These are phyloP conservation scores for Physella acuta DNA, from an alignment of 1,140 invertebrate species.

Conservation along the genomic window DNA sequence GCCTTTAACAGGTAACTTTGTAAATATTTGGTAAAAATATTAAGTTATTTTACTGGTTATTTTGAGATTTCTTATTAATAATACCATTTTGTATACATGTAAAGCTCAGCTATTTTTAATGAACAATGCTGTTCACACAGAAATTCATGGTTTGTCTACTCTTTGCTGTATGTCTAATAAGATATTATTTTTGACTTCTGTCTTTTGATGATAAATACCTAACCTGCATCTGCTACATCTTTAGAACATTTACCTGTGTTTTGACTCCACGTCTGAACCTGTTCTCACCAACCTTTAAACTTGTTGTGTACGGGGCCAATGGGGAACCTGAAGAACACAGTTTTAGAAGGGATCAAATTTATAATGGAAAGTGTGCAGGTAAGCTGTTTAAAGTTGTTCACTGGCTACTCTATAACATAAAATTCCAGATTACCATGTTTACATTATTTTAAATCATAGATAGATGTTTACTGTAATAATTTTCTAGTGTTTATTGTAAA, in stretches of 20 bases:
- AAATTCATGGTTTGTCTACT: too few relatives aligned
- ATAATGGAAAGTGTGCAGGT: conserved; percentile 29
- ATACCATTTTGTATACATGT: neutral
- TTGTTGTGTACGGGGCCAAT: conserved; percentile 20
- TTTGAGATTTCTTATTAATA: neutral
- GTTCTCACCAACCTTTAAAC: conserved; percentile 27
- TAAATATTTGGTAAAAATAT: neutral
- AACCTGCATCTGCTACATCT: too few relatives aligned
- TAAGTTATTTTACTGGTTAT: neutral
- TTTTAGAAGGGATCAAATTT: conserved; percentile 27
- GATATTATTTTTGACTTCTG: neutral
- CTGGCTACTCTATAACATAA: too few relatives aligned
- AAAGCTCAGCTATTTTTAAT: neutral
- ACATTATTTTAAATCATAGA: too few relatives aligned
- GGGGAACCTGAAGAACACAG: conserved; percentile 4
- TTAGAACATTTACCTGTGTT: conserved; percentile 26
- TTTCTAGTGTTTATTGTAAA: neutral
- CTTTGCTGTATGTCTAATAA: neutral
- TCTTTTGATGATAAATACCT: conserved; percentile 21
- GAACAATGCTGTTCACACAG: too few relatives aligned
- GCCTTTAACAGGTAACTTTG: conserved; percentile 9
- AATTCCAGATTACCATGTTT: too few relatives aligned
- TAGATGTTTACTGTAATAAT: too few relatives aligned
- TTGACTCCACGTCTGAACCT: conserved; percentile 24
- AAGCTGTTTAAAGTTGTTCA: conserved; percentile 2